A percentile compares a stretch with the other conserved stretches of the same genome.
phyloP scores from a whole-genome alignment of 2,797 vertebrate genomes.

The Aselliscus stoliczkanus region DNA sequence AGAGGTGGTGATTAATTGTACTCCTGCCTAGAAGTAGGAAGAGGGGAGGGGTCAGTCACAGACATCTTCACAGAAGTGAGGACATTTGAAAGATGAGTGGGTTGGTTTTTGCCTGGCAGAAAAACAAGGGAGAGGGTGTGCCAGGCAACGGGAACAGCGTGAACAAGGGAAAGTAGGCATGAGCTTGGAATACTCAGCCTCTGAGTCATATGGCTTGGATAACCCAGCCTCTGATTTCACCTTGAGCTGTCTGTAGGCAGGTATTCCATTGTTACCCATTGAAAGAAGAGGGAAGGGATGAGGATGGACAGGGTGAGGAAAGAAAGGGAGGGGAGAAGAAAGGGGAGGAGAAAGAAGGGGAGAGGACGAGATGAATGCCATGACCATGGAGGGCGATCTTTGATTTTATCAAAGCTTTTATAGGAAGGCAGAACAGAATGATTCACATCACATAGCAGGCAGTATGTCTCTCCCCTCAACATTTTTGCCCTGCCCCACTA shows the following conservation, averaged over 20 bases:
- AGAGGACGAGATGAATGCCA: no score
- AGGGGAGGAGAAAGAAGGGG: neutral
- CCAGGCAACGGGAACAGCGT: fast-evolving
- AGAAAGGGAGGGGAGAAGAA: neutral
- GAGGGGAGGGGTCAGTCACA: neutral
- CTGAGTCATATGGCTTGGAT: neutral
- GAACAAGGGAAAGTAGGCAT: neutral
- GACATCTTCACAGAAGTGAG: neutral
- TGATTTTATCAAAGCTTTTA: neutral
- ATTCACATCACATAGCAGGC: neutral
- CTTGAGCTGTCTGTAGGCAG: neutral
- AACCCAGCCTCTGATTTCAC: neutral
- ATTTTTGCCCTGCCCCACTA: neutral
- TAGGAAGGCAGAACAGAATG: neutral
- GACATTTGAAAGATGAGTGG: neutral
- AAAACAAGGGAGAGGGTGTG: neutral
- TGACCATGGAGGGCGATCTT: neutral
- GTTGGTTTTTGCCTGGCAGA: neutral
- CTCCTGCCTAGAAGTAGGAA: neutral
- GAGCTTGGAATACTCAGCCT: neutral
- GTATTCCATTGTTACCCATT: no score
- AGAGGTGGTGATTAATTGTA: neutral
- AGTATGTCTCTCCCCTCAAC: neutral
- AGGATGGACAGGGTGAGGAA: fast-evolving
- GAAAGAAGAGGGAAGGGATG: neutral